Conservation (phyloP, 2,113 vertebrate species). For the Callionymus lyra region DNA sequence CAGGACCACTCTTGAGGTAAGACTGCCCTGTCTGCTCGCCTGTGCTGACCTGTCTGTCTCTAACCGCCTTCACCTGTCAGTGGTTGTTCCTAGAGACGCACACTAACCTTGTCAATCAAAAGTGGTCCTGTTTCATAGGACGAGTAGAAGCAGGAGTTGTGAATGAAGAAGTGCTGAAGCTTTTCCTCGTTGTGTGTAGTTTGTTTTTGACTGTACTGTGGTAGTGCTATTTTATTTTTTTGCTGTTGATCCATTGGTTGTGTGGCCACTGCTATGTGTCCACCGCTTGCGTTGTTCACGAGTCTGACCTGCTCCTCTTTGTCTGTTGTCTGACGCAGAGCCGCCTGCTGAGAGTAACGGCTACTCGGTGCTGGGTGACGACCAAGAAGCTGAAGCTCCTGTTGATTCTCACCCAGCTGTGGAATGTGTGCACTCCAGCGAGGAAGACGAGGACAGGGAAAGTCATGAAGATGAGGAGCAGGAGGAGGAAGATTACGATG, state of each 20-base stretch:
- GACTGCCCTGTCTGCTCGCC: constrained; percentile 46
- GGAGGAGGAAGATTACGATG: too few species aligned
- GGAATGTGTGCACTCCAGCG: constrained; percentile 85
- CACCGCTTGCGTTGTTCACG: too few species aligned
- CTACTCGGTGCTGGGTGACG: constrained; percentile 46
- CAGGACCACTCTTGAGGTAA: constrained; percentile 55
- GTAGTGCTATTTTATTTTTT: constrained; percentile 27
- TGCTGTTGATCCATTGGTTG: constrained; percentile 12
- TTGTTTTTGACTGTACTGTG: constrained; percentile 16
- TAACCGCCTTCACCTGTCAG: constrained; percentile 15
- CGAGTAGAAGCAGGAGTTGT: neutral
- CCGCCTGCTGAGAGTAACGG: constrained; percentile 46
- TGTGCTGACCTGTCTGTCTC: constrained; percentile 34
- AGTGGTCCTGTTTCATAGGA: too few species aligned
- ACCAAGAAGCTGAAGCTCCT: constrained; percentile 22
- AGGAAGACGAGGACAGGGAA: constrained; percentile 80
- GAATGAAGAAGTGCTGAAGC: constrained; percentile 1
- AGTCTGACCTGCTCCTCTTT: constrained; percentile 7
- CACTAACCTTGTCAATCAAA: constrained; percentile 1
- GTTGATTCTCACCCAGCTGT: constrained; percentile 18
- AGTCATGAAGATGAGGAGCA: constrained; percentile 85
- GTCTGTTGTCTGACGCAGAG: constrained; percentile 49
- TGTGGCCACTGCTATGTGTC: neutral
- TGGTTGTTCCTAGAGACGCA: constrained; percentile 58
- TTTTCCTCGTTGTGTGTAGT: constrained; percentile 42